phyloP scores from a whole-genome alignment of 2,888 invertebrate genomes.

The Drosophila villosipedis region DNA sequence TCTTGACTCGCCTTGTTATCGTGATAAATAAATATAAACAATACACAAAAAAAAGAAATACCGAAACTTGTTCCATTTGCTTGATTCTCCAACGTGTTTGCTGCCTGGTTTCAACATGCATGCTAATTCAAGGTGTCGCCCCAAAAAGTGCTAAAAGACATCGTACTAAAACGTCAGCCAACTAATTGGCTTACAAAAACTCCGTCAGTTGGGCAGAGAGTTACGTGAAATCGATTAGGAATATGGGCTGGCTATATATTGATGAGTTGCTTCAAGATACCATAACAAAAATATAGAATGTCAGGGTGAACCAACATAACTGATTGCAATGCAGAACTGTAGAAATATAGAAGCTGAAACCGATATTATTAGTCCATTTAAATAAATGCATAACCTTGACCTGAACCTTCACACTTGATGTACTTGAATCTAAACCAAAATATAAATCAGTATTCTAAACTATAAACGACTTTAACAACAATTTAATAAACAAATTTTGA shows the following conservation, averaged over 20 bases:
- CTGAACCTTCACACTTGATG: background rate
- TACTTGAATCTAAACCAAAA: background rate
- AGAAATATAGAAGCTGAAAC: background rate
- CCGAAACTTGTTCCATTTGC: conserved; percentile 11
- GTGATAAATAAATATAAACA: conserved; percentile 56
- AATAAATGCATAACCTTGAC: background rate
- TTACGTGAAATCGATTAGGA: background rate
- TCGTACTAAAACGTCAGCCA: background rate
- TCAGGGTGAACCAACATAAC: background rate
- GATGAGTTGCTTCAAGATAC: background rate
- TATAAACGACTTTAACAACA: background rate
- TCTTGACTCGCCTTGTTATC: conserved; percentile 34
- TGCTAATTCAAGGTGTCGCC: conserved; percentile 22
- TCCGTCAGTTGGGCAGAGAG: background rate
- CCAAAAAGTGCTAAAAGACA: conserved; percentile 28
- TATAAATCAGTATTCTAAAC: background rate
- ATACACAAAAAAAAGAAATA: background rate
- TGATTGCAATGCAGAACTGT: background rate
- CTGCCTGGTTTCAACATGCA: conserved; percentile 1
- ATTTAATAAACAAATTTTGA: background rate
- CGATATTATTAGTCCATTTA: background rate
- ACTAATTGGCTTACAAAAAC: background rate
- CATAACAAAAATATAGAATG: no score
- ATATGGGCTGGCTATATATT: background rate
- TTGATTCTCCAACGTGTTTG: conserved; percentile 13